Evolutionary conservation across 2,113 vertebrate genomes (phyloP), one percentile per base, ranked within the genome.

Genomic region (Romanogobio albipinnatus): DNA sequence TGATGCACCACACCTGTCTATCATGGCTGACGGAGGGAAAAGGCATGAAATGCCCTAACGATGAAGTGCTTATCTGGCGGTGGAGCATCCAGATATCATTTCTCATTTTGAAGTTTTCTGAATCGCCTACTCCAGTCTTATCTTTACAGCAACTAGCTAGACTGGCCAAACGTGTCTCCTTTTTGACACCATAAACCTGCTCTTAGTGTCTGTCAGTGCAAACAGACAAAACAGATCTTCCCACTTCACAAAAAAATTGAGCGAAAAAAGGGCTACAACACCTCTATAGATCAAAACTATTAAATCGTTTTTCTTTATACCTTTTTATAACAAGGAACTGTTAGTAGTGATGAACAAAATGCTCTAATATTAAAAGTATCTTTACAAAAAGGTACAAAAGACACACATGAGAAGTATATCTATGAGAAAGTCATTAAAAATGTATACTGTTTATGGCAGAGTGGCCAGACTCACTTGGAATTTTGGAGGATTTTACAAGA

Each of bases 91-190:
- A 76, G 74, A 90, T 90, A 85, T 76, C 17, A 87, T 89, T 90
- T 90, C 85, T 86, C 86, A 87, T 87, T 91, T 89, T 81, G 74
- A 82, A 83, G 84, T 58, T 80, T 62, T 83, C 29, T 24, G 74
- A 89, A 70, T 86, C 80, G 79, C 86, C 76, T 80, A 56, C 85
- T 74, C 73, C 45, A 79, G 49, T 59, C 85, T 87, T 89, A 90
- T 93, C 92, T 87, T 66, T 47, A 75, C 81, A 80, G 64, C 76
- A 17, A 76, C 73, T 15, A 45, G 49, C 76, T 77, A 56, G 64
- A 87, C 70, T 75, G 83, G 49, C 26, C 81, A 68, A 84, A 85
- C 75, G 11, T 84, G 53, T 86, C 75, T 14, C 17, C 62, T 75
- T 81, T 83, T 36, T 82, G 66, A 84, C 62, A 53, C 88, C 45